These are phyloP conservation scores for Pontoporia blainvillei DNA, from an alignment of 2,113 vertebrate genomes.

Conservation along the genomic window DNA sequence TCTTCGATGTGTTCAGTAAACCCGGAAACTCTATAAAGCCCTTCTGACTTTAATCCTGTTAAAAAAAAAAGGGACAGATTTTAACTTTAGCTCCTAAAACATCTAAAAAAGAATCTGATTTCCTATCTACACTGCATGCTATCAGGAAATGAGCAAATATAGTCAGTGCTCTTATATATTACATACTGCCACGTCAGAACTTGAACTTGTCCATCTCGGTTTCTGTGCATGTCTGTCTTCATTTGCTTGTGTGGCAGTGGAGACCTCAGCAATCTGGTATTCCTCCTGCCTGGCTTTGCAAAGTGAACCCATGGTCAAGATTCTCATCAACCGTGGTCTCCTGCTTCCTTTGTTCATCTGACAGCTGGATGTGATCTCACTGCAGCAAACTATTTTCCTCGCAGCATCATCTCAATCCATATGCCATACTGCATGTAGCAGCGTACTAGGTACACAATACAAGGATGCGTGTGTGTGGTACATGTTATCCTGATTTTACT, in stretches of 20 bases:
- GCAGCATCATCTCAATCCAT: background rate
- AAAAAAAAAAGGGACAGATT: background rate
- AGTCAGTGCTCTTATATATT: background rate
- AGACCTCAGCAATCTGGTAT: background rate
- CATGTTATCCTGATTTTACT: background rate
- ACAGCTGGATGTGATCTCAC: background rate
- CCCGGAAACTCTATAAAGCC: slow-evolving; percentile 96
- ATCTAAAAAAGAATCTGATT: background rate
- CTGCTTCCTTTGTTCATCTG: background rate
- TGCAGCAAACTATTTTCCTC: background rate
- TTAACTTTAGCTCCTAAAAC: background rate
- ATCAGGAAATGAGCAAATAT: background rate
- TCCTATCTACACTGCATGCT: background rate
- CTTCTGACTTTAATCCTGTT: slow-evolving; percentile 94
- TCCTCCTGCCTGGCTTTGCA: background rate
- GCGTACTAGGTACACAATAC: background rate
- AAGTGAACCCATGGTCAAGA: background rate
- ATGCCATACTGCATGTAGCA: background rate
- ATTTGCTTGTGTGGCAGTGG: background rate
- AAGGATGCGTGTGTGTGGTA: accelerated
- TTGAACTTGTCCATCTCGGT: background rate
- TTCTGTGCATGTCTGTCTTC: background rate
- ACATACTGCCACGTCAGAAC: background rate
- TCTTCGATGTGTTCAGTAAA: slow-evolving; percentile 98
- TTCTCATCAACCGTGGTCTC: background rate